phyloP scores from a whole-genome alignment of 2,113 vertebrate genomes.

The Gnathonemus echidnorhynchus region DNA sequence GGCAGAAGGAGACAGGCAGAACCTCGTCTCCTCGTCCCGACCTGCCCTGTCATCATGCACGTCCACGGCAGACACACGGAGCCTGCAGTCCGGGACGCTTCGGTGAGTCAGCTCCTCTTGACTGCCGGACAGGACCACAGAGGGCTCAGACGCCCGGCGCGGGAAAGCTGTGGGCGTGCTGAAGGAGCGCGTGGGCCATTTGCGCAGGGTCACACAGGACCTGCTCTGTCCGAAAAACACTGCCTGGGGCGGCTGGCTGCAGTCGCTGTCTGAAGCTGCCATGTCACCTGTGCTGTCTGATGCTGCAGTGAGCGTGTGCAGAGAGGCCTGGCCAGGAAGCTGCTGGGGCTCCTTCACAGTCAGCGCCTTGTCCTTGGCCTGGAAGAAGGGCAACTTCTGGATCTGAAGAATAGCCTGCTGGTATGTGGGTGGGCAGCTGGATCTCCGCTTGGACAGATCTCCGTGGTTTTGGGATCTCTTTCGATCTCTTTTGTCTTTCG shows the following conservation, averaged over 20 bases:
- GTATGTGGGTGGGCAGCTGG: slow-evolving; percentile 47
- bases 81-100: slow-evolving; percentile 43
- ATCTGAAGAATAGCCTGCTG: slow-evolving; percentile 50
- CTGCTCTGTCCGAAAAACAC: slow-evolving; percentile 57
- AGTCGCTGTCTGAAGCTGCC: neutral
- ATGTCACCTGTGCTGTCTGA: neutral
- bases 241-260: slow-evolving; percentile 40
- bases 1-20: slow-evolving; percentile 53
- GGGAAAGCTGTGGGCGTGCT: slow-evolving; percentile 5
- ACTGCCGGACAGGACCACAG: neutral
- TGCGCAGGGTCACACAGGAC: slow-evolving; percentile 46
- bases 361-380: slow-evolving; percentile 37
- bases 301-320: slow-evolving; percentile 9
- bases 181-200: slow-evolving; percentile 42
- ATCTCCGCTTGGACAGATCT: slow-evolving; percentile 18
- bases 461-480: neutral
- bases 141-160: slow-evolving; percentile 41
- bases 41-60: neutral
- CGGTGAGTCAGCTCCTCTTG: neutral
- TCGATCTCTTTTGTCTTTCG: neutral
- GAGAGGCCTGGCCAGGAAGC: slow-evolving; percentile 29
- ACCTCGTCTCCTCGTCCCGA: slow-evolving; percentile 25
- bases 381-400: slow-evolving; percentile 49
- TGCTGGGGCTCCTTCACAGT: slow-evolving; percentile 44
- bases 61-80: slow-evolving; percentile 41